phyloP scores from a whole-genome alignment of 2,797 vertebrate genomes.

The Gymnopithys bicolor region DNA sequence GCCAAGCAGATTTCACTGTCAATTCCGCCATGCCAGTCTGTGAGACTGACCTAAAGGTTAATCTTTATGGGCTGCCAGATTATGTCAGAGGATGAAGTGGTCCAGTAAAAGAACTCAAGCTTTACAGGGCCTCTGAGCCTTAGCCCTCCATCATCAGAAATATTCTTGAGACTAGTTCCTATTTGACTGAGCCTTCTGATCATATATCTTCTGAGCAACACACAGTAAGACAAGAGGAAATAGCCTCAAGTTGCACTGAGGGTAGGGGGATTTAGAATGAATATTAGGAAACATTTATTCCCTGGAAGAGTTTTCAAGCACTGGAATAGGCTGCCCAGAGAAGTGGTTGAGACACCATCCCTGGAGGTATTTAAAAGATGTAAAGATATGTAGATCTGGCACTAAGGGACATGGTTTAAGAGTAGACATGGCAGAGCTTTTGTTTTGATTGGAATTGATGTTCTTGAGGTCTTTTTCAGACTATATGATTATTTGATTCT shows the following conservation, averaged over 20 bases:
- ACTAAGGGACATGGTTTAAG: neutral
- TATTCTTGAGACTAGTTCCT: accelerated
- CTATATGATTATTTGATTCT: neutral
- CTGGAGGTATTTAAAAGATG: neutral
- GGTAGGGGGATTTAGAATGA: neutral
- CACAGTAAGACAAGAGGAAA: neutral
- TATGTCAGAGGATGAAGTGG: neutral
- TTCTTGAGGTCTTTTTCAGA: neutral
- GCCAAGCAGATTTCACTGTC: neutral
- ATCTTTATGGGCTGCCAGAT: neutral
- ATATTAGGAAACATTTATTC: neutral
- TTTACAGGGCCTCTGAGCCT: neutral
- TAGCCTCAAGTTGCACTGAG: accelerated
- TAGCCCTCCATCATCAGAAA: neutral
- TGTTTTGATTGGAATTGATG: neutral
- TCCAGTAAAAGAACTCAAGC: neutral
- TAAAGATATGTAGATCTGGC: neutral
- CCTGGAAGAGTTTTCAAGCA: neutral
- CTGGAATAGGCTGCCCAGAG: neutral
- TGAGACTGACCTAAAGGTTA: neutral
- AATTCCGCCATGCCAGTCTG: neutral
- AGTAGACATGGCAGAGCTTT: neutral
- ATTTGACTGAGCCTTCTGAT: neutral
- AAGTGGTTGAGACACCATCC: neutral
- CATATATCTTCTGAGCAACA: neutral